Conservation (phyloP, 2,797 vertebrate genomes). For the Eleutherodactylus coqui region DNA sequence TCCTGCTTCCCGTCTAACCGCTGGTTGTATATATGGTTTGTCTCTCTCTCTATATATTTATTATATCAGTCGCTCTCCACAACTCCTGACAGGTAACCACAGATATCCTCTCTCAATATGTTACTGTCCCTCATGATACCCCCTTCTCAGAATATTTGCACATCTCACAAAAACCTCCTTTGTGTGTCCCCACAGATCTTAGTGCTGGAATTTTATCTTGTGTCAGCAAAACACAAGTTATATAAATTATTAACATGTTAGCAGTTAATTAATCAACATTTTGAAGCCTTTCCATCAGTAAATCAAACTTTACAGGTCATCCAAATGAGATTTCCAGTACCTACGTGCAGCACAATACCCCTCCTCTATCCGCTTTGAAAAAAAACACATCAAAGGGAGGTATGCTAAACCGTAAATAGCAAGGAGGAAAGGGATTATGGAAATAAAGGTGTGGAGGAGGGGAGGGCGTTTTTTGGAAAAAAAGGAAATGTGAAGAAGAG, state of each 20-base stretch:
- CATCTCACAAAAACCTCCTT: not conserved
- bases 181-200: slow-evolving; percentile 23
- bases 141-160: not conserved
- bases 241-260: slow-evolving; percentile 46
- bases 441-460: slow-evolving; percentile 49
- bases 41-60: too few species aligned
- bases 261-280: slow-evolving; percentile 42
- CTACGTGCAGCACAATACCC: slow-evolving; percentile 7
- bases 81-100: too few species aligned
- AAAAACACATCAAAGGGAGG: slow-evolving; percentile 53
- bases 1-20: too few species aligned
- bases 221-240: slow-evolving; percentile 39
- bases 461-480: slow-evolving; percentile 21
- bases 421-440: slow-evolving; percentile 33
- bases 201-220: not conserved
- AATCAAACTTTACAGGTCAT: slow-evolving; percentile 22
- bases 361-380: slow-evolving; percentile 3
- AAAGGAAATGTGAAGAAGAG: slow-evolving; percentile 6
- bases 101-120: too few species aligned
- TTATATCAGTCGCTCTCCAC: too few species aligned
- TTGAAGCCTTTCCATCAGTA: slow-evolving; percentile 15
- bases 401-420: slow-evolving; percentile 44
- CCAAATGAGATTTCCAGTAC: not conserved
- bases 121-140: not conserved
- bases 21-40: too few species aligned